Evolutionary conservation across 2,888 invertebrate genomes (phyloP), one percentile per base, ranked within the genome.

Genomic region (Apamea monoglypha): DNA sequence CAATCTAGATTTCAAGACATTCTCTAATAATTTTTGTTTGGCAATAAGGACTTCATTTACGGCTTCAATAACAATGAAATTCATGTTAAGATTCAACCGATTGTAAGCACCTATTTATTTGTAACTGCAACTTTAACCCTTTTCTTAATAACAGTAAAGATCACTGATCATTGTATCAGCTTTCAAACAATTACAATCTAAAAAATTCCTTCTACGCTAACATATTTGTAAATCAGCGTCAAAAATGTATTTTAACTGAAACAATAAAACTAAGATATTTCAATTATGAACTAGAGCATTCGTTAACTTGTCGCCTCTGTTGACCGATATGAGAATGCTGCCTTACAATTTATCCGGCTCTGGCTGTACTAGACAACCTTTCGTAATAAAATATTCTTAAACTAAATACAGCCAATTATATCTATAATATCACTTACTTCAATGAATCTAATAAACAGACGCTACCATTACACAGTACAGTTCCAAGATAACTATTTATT

Each of bases 351-450:
- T 47, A 68, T 59, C 59, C 18, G 8, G n/a, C 67, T 69, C 66
- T 61, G 68, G 61, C 73, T 68, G 56, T 50, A 67, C 56, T 75
- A 29, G 66, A 59, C 63, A 78, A 82, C 79, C 64, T 69, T n/a
- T 68, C n/a, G 44, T 32, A 64, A 66, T 70, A 76, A 72, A 53
- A 47, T 80, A 71, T 76, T 7, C 73, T 77, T 82, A 81, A 81
- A 87, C 68, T 81, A 72, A 82, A 83, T 81, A 80, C 80, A 81
- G 82, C 77, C 75, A 82, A 87, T 85, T 70, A 85, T 70, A 84
- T 72, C 66, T 83, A 85, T 67, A 83, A 82, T 85, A 89, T 87
- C 89, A 86, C 84, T 87, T 72, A 72, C 61, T 75, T 68, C 66
- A 78, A 75, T 85, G 72, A 83, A 82, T 79, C 36, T 53, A 77